Evolutionary conservation across 2,797 vertebrate species (phyloP).

Genomic region (Sebastes matsubarae): DNA sequence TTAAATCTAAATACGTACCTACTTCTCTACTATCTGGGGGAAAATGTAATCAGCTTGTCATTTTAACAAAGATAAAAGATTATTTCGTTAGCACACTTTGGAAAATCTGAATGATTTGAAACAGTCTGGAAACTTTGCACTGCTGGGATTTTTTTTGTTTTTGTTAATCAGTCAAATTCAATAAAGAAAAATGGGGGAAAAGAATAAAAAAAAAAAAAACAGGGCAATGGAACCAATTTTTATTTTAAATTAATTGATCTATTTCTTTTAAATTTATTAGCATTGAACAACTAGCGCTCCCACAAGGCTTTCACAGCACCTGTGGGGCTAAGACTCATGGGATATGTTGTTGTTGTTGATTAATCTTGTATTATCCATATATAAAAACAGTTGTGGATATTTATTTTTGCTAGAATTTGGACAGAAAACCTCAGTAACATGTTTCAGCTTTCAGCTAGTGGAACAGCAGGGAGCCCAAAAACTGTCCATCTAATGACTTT

Average conservation of each 20-base stretch:
- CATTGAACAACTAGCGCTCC: background rate
- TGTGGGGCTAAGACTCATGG: background rate
- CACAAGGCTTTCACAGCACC: background rate
- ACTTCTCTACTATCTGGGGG: too few species aligned
- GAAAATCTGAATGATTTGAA: too few species aligned
- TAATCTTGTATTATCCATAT: background rate
- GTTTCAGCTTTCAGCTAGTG: background rate
- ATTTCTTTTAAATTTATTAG: background rate
- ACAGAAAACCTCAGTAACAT: background rate
- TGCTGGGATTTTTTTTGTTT: too few species aligned
- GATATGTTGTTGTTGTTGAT: background rate
- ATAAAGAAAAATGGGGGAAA: too few species aligned
- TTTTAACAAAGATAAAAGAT: background rate
- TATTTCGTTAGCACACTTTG: background rate
- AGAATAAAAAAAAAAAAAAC: too few species aligned
- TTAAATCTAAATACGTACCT: background rate
- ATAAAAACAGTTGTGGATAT: background rate
- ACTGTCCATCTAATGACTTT: conserved; percentile 13
- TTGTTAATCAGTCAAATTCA: too few species aligned
- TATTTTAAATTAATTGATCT: too few species aligned
- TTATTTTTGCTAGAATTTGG: background rate
- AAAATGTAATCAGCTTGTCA: background rate
- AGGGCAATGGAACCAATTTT: too few species aligned
- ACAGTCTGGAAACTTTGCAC: too few species aligned
- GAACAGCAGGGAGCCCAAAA: background rate